Base-by-base conservation (phyloP, 2,797 vertebrate species). In the Apodemus agrarius region DNA sequence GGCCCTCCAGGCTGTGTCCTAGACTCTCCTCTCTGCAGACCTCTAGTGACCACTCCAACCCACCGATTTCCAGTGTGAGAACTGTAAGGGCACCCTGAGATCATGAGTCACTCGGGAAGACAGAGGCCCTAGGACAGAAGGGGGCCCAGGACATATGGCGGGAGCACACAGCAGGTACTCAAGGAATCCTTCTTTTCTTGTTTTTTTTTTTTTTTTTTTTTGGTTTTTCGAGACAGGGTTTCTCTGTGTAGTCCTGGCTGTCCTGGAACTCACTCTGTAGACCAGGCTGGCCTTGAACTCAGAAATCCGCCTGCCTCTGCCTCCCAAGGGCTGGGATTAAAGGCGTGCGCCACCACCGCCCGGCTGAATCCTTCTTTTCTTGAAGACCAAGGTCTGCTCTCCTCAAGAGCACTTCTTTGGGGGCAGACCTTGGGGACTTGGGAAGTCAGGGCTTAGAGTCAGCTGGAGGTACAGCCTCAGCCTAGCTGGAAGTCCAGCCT, bases 321-420 rank as follows among this genome's bases (percentile, higher is more conserved):
- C n/a, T n/a, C n/a, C n/a, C n/a, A n/a, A n/a, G n/a, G n/a, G n/a
- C n/a, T n/a, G n/a, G n/a, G n/a, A n/a, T n/a, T n/a, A n/a, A n/a
- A n/a, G n/a, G n/a, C n/a, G n/a, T n/a, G n/a, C n/a, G n/a, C n/a
- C n/a, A n/a, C n/a, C n/a, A n/a, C n/a, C n/a, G n/a, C n/a, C n/a
- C n/a, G n/a, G n/a, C n/a, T n/a, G 80, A 90, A 67, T 81, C n/a
- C 10, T 72, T 92, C 72, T 40, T 90, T 94, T 63, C 46, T 79
- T 85, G 29, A 57, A 67, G 43, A 61, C 17, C 37, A 34, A 0
- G 59, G 61, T 37, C 49, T 57, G 13, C n/a, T 75, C 3, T 37
- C 69, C 22, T 40, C 19, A 37, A 82, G 81, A 52, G 57, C 37
- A 19, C 49, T 34, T 63, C 80, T 75, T 65, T 46, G 37, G 31